Percentiles rank a stretch among this genome's conserved stretches.
phyloP scores from a whole-genome alignment of 1,140 invertebrate genomes.

The Drosophila lacteicornis region DNA sequence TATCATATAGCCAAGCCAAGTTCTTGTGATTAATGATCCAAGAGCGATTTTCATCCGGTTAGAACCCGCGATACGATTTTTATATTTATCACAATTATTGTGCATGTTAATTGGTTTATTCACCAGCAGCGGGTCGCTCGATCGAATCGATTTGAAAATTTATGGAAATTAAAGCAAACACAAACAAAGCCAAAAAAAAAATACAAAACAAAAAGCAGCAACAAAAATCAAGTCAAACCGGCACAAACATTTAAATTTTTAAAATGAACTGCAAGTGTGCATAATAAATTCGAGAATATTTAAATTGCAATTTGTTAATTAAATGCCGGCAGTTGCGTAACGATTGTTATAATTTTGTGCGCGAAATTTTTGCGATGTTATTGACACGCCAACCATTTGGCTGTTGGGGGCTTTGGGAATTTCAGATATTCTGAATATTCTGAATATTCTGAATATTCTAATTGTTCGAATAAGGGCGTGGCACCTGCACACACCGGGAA shows the following conservation, averaged over 20 bases:
- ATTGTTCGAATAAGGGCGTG: conserved; percentile 33
- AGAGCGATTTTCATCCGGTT: conserved; percentile 67
- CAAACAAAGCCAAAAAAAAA: conserved; percentile 22
- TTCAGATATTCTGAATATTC: conserved; percentile 10
- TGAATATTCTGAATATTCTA: conserved; percentile 20
- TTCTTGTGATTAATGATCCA: conserved; percentile 54
- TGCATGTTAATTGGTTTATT: conserved; percentile 76
- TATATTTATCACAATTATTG: conserved; percentile 51
- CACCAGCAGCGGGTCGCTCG: conserved; percentile 44
- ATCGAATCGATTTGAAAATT: conserved; percentile 48
- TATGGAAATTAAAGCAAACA: conserved; percentile 50
- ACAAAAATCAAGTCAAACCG: conserved; percentile 44
- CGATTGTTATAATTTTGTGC: conserved; percentile 37
- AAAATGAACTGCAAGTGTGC: conserved; percentile 33
- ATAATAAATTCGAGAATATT: conserved; percentile 53
- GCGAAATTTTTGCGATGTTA: conserved; percentile 52
- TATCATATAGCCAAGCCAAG: not conserved
- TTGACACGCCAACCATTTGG: conserved; percentile 48
- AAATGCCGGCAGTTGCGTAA: conserved; percentile 76
- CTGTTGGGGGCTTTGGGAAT: conserved; percentile 11
- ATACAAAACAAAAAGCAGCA: not conserved
- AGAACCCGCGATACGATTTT: conserved; percentile 30
- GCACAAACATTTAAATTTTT: conserved; percentile 36
- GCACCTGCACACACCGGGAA: conserved; percentile 6
- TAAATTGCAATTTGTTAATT: conserved; percentile 54